These are phyloP conservation scores for Sphenopsis melanotis DNA, from an alignment of 2,797 vertebrate genomes.

Conservation along the genomic window DNA sequence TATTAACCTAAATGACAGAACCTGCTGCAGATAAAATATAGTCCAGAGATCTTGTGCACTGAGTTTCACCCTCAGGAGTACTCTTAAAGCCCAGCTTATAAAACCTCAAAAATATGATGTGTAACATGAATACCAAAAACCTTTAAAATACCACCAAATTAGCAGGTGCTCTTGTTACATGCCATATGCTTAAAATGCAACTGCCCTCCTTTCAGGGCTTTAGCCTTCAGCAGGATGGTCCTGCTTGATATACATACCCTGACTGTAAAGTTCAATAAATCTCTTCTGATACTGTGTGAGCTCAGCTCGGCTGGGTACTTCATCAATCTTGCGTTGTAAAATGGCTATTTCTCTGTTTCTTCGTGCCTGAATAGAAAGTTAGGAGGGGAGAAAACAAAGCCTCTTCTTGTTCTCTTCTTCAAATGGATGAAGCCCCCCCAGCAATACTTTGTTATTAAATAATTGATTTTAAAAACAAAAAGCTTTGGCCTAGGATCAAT, in stretches of 20 bases:
- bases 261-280: slow-evolving; percentile 96
- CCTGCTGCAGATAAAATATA: not conserved
- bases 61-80: not conserved
- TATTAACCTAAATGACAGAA: not conserved
- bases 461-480: not conserved
- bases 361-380: slow-evolving; percentile 82
- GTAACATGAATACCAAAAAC: not conserved
- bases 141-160: not conserved
- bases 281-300: slow-evolving; percentile 98
- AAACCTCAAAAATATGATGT: not conserved
- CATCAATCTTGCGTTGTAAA: slow-evolving; percentile 95
- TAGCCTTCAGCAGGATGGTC: not conserved
- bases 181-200: not conserved
- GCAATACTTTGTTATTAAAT: not conserved
- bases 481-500: not conserved
- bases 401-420: slow-evolving; percentile 50
- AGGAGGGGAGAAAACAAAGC: slow-evolving; percentile 33
- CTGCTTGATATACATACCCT: slow-evolving; percentile 81
- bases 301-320: slow-evolving; percentile 94
- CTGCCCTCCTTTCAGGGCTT: not conserved
- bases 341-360: slow-evolving; percentile 97
- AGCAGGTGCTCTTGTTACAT: not conserved
- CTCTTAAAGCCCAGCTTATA: not conserved
- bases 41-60: not conserved
- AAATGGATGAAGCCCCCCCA: slow-evolving; percentile 28